Evolutionary conservation across 2,797 vertebrate genomes (phyloP), one percentile per base, ranked within the genome.

Genomic region (Pagetopsis macropterus): DNA sequence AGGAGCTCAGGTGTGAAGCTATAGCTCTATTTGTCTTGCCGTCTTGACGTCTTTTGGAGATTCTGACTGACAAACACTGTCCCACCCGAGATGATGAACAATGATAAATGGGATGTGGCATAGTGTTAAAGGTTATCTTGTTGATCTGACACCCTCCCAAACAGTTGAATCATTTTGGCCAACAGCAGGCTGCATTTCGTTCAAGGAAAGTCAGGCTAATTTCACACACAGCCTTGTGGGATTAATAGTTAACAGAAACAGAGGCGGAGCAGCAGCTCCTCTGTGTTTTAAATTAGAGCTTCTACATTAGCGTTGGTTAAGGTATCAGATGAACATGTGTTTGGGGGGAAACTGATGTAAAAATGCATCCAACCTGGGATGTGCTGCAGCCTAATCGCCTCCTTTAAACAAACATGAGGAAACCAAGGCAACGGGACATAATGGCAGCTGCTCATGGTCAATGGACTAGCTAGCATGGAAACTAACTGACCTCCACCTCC

Each of bases 241-340:
- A 91, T 95, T 95, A 95, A 95, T 94, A 85, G 88, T 94, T 95
- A 94, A 94, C 93, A 91, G 85, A 90, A 86, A 74, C 79, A 82
- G 40, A 66, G 49, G 54, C 70, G 63, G 81, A 79, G 27, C 59
- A 65, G 15, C 46, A 65, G 59, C 61, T 51, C 58, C 65, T 65
- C 19, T 82, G 64, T 88, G 78, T 82, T 93, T 93, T 89, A 69
- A 27, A 81, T 91, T 90, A 92, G 83, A 88, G 82, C 86, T 72
- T 81, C 87, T 77, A 79, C 79, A 91, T 92, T 89, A 87, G 59
- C 76, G 19, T 61, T 56, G 60, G 65, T 27, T 40, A 14, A 54
- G 58, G 64, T 80, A 78, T 88, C 81, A 56, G 58, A 45, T 84
- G 75, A 86, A 71, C 61, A 23, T 9, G 46, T 51, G 56, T 41